Conservation (phyloP, 2,113 vertebrate species). For the Lonchura striata region DNA sequence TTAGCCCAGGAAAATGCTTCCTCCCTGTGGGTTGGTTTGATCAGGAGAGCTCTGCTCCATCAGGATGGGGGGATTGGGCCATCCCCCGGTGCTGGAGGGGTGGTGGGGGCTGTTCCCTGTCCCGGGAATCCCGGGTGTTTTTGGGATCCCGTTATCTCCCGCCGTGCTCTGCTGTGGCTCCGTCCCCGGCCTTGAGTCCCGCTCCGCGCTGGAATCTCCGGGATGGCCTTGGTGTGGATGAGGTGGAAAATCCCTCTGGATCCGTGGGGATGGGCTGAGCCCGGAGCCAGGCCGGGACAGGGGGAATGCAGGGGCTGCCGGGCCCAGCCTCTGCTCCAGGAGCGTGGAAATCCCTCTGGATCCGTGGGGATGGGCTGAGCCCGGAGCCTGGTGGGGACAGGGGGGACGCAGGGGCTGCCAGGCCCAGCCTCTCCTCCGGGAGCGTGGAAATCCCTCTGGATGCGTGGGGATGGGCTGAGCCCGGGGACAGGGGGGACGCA, state of each 20-base stretch:
- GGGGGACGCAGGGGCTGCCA: rapidly evolving
- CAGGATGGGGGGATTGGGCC: not conserved
- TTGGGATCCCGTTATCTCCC: not conserved
- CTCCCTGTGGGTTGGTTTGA: not conserved
- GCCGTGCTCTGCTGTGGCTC: not conserved
- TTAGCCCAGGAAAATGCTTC: not conserved
- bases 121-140: not conserved
- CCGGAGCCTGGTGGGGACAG: rapidly evolving
- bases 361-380: not conserved
- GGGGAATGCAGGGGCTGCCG: rapidly evolving
- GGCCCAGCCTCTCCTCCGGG: not conserved
- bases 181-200: not conserved
- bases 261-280: not conserved
- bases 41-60: not conserved
- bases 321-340: not conserved
- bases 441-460: not conserved
- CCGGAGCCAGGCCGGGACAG: rapidly evolving
- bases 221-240: not conserved
- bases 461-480: not conserved
- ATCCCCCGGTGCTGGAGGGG: not conserved
- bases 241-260: not conserved
- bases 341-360: rapidly evolving
- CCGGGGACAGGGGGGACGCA: rapidly evolving
- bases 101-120: rapidly evolving
- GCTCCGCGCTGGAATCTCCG: not conserved